Evolutionary conservation across 1,140 invertebrate species (phyloP).

Genomic region (Theocolax elegans): DNA sequence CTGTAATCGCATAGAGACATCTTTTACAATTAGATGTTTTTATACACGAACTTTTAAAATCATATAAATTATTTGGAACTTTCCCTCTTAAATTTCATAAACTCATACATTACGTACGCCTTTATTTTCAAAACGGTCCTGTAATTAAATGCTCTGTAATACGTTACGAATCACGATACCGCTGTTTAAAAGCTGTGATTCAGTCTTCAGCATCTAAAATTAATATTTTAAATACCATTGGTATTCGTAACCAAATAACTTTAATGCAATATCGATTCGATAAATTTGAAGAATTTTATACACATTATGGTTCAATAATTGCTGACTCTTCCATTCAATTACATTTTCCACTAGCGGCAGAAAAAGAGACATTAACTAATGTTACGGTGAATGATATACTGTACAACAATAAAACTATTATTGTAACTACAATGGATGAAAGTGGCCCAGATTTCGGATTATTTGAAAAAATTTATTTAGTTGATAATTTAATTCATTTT

Average conservation of each 20-base stretch:
- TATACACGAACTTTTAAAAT: neutral
- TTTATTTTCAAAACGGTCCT: neutral
- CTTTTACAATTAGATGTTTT: neutral
- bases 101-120: neutral
- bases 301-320: neutral
- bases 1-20: neutral
- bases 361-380: neutral
- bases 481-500: constrained; percentile 1
- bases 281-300: neutral
- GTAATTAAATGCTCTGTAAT: neutral
- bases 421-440: neutral
- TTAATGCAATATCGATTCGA: neutral
- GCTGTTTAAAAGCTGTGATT: neutral
- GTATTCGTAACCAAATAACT: neutral
- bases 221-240: constrained; percentile 1
- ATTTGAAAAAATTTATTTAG: neutral
- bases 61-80: neutral
- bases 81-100: constrained; percentile 1
- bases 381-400: neutral
- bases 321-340: neutral
- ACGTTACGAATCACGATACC: constrained; percentile 5
- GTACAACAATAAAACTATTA: neutral
- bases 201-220: neutral
- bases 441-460: neutral
- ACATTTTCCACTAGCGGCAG: neutral